A percentile compares a stretch with the other conserved stretches of the same genome.
phyloP scores from a whole-genome alignment of 1,140 invertebrate genomes.

The Hyphantria cunea region DNA sequence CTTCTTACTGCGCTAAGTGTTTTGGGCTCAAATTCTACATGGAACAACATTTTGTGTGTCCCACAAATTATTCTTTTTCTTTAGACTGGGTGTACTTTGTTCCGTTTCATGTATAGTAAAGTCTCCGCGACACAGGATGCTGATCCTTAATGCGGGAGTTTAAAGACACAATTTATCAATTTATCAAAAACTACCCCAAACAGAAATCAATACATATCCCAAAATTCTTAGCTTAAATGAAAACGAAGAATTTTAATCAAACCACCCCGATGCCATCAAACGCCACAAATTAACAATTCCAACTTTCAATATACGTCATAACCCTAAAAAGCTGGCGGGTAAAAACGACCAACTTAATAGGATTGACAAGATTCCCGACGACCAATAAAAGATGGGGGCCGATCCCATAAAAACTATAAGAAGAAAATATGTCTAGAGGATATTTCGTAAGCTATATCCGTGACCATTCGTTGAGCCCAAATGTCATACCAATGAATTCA shows the following conservation, averaged over 20 bases:
- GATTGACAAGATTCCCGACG: conserved; percentile 72
- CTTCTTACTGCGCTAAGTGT: no score
- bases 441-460: conserved; percentile 67
- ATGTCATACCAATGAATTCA: conserved; percentile 81
- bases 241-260: conserved; percentile 39
- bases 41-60: no score
- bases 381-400: conserved; percentile 73
- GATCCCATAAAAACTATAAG: conserved; percentile 76
- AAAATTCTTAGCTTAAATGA: no score
- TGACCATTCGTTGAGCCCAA: conserved; percentile 70
- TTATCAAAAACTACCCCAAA: background rate
- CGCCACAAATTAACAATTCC: conserved; percentile 40
- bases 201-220: conserved; percentile 2
- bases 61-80: no score
- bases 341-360: conserved; percentile 58
- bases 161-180: background rate
- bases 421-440: conserved; percentile 68
- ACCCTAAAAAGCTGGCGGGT: conserved; percentile 55
- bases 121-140: no score
- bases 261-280: conserved; percentile 30
- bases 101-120: no score
- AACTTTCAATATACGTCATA: conserved; percentile 50
- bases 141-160: no score
- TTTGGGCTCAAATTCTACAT: no score
- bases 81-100: no score